phyloP scores from a whole-genome alignment of 1,140 invertebrate genomes.

The Lordiphosa mommai region DNA sequence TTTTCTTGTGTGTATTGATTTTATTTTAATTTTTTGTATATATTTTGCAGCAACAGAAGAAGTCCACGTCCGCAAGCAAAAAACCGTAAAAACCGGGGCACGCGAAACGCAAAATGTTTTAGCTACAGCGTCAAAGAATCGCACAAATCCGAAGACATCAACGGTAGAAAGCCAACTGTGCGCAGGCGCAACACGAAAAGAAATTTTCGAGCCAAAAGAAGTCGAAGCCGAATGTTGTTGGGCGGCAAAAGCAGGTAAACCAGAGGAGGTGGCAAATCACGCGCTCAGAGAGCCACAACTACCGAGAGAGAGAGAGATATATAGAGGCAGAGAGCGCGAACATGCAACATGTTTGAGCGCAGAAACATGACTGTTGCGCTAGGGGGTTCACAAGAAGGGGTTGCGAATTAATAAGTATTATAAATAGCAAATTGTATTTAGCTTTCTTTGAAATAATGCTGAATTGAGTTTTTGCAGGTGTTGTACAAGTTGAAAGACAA shows the following conservation, averaged over 20 bases:
- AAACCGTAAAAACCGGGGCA: conserved; percentile 36
- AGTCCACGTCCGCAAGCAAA: conserved; percentile 57
- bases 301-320: conserved; percentile 1
- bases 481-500: too few species aligned
- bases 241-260: conserved; percentile 11
- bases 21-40: conserved; percentile 17
- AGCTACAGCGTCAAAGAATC: conserved; percentile 23
- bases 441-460: too few species aligned
- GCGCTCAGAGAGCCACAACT: conserved; percentile 28
- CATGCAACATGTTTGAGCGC: conserved; percentile 43
- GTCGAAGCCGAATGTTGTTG: conserved; percentile 22
- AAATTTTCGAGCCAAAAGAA: conserved; percentile 69
- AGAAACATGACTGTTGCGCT: too few species aligned
- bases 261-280: conserved; percentile 38
- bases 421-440: too few species aligned
- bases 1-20: conserved; percentile 13
- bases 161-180: conserved; percentile 79
- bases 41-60: conserved; percentile 39
- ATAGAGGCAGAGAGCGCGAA: conserved; percentile 1
- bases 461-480: too few species aligned
- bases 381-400: too few species aligned
- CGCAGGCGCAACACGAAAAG: conserved; percentile 77
- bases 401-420: too few species aligned
- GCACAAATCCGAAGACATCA: conserved; percentile 79
- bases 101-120: conserved; percentile 20